Evolutionary conservation across 2,797 vertebrate species (phyloP).

Genomic region (Menidia menidia): DNA sequence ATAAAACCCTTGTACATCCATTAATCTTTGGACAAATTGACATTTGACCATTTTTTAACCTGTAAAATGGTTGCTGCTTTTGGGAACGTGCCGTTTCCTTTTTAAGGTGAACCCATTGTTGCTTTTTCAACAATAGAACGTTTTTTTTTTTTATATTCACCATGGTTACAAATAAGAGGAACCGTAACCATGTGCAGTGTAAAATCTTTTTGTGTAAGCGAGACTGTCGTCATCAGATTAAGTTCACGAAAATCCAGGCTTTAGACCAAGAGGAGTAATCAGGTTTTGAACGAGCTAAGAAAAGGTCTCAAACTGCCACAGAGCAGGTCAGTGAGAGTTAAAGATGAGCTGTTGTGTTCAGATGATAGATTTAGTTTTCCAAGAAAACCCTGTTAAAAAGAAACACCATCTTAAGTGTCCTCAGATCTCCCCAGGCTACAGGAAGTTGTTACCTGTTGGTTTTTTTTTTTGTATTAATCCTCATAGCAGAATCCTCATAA

Average conservation of each 20-base stretch:
- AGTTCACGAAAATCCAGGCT: background rate
- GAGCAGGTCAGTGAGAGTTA: background rate
- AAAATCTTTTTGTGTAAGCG: background rate
- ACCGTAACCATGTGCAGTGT: background rate
- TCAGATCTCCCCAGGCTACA: conserved; percentile 27
- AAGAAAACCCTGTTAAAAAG: background rate
- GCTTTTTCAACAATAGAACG: background rate
- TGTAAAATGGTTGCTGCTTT: conserved; percentile 24
- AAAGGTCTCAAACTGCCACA: background rate
- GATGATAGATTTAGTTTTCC: background rate
- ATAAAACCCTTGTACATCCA: conserved; percentile 4
- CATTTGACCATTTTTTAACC: conserved; percentile 21
- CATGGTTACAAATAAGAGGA: background rate
- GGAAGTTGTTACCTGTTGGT: conserved; percentile 26
- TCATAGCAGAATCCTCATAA: background rate
- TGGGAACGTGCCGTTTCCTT: background rate
- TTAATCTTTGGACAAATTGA: conserved; percentile 2
- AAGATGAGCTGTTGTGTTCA: background rate
- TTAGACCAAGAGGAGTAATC: too few relatives aligned
- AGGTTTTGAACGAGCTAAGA: background rate
- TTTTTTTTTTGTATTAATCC: conserved; percentile 1
- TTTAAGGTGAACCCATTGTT: background rate
- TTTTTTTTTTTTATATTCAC: background rate
- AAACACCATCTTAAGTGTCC: background rate
- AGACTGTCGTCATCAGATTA: background rate